Conservation (phyloP, 2,797 vertebrate genomes). For the Threskiornis aethiopicus region DNA sequence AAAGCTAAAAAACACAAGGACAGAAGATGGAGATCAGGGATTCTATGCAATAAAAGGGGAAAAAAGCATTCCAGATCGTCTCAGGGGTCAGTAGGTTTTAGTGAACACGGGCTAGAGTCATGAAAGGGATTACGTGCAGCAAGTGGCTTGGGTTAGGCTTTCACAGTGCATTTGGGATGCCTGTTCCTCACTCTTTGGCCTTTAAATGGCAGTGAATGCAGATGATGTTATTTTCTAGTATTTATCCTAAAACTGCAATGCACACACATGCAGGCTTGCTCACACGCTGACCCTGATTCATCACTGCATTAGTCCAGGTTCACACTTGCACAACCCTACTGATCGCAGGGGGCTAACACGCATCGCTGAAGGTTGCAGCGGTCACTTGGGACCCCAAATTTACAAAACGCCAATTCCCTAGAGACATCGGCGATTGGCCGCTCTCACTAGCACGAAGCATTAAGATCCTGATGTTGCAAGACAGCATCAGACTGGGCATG, state of each 20-base stretch:
- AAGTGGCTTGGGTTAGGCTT: neutral
- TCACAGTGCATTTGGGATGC: neutral
- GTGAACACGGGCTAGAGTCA: neutral
- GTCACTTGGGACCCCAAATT: neutral
- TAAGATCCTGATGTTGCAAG: neutral
- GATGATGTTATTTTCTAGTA: neutral
- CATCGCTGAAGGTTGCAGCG: neutral
- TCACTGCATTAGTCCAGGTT: neutral
- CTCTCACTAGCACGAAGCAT: neutral
- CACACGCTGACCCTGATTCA: constrained; percentile 15
- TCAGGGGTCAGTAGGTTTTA: constrained; percentile 56
- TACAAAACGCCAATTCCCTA: neutral
- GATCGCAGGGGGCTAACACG: neutral
- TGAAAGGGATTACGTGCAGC: constrained; percentile 18
- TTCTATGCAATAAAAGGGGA: constrained; percentile 62
- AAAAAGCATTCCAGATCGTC: constrained; percentile 62
- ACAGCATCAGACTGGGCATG: neutral
- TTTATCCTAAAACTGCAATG: neutral
- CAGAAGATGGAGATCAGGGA: constrained; percentile 76
- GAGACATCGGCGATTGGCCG: neutral
- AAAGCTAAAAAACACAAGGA: constrained; percentile 80
- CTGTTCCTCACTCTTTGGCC: neutral
- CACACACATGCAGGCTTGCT: constrained; percentile 29
- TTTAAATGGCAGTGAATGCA: neutral
- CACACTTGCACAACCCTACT: neutral